Percentiles rank a stretch among this genome's conserved stretches.
Conservation (phyloP, 2,797 vertebrate genomes). For the Acrossocheilus wenchowensis region DNA sequence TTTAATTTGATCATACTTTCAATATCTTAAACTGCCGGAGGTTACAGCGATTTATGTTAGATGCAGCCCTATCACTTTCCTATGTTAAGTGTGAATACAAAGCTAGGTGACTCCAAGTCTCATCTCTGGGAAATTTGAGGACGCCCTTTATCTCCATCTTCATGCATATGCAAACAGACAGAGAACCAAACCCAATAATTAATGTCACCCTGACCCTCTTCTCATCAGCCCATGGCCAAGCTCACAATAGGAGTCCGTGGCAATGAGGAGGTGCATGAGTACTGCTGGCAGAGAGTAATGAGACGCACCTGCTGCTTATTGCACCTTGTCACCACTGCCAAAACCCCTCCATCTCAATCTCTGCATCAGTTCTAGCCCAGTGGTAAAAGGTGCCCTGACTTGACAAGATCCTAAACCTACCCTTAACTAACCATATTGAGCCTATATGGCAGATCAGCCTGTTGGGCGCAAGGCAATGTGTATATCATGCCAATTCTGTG, state of each 20-base stretch:
- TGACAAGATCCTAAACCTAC: neutral
- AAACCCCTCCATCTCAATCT: conserved; percentile 7
- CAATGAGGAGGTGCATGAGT: neutral
- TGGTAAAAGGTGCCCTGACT: neutral
- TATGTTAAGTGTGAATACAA: neutral
- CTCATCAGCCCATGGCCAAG: conserved; percentile 16
- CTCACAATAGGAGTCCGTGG: conserved; percentile 9
- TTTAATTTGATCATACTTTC: conserved; percentile 23
- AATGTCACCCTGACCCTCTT: conserved; percentile 18
- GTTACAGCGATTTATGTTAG: conserved; percentile 5
- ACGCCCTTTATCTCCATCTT: neutral
- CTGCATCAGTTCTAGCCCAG: conserved; percentile 6
- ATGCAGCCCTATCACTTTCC: conserved; percentile 16
- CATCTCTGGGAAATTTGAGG: neutral
- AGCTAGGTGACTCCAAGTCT: neutral
- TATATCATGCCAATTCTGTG: neutral
- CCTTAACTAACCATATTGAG: neutral
- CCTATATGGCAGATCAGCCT: neutral
- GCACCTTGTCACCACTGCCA: conserved; percentile 23
- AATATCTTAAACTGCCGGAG: conserved; percentile 14
- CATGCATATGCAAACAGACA: conserved; percentile 11
- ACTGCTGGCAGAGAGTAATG: conserved; percentile 19
- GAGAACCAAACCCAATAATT: conserved; percentile 18
- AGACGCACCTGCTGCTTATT: conserved; percentile 18
- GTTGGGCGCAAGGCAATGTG: neutral